Base-by-base conservation (phyloP, 1,140 invertebrate genomes). In the Zaprionus gabonicus region DNA sequence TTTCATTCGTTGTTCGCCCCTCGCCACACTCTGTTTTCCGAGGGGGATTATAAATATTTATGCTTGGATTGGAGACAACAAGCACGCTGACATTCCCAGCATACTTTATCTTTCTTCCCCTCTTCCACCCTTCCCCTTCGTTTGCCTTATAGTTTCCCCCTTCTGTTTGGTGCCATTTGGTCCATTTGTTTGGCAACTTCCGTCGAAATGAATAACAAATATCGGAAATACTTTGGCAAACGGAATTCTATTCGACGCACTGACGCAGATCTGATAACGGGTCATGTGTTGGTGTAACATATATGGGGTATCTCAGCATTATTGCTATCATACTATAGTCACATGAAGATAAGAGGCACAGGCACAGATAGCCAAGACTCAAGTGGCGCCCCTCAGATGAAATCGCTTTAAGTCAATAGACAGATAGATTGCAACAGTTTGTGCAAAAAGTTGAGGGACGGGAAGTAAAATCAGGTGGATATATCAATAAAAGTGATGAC, bases 31-130 rank as follows among this genome's bases (percentile, higher is more conserved):
- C 20, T 46, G 6, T 36, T 53, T 38, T 53, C 38, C 60, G 38
- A 25, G 23, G 15, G 58, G 63, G 62, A 66, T 74, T 64, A 65
- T 78, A 86, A 80, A 88, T 87, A 87, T 83, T 88, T 88, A 88
- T 87, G 71, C 68, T 78, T 76, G 71, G 60, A 58, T 49, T 63
- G 68, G 78, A 63, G 71, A 72, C 71, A 78, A 62, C 53, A 44
- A 65, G 63, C 41, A 74, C 27, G 60, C 56, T 78, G 73, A 71
- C 68, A 64, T 60, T 36, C 23, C 15, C 31, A 36, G 53, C 20
- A 53, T 64, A 66, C 27, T 34, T 51, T 53, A 25, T 73, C 38
- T 53, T 55, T 44, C 9, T 28, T 25, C 4, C 15, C 9, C 17
- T 13, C n/a, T 27, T 25, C 27, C 13, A 4, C 2, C 4, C 36